A percentile compares a stretch with the other conserved stretches of the same genome.
Conservation (phyloP, 2,113 vertebrate species). For the Sclerurus mexicanus region DNA sequence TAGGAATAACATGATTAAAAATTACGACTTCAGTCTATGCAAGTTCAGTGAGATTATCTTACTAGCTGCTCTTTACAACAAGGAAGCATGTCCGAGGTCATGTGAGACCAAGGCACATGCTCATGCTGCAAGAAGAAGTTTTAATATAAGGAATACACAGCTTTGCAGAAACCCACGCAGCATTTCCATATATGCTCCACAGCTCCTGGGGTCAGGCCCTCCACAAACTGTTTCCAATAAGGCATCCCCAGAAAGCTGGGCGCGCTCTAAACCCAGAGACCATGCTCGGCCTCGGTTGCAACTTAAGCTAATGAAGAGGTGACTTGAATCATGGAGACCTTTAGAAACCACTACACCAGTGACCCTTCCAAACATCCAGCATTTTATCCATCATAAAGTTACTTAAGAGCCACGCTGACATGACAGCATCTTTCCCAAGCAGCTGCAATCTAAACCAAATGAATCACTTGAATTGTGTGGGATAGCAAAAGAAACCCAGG, state of each 20-base stretch:
- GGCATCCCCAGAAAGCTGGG: too few relatives aligned
- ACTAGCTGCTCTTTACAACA: not conserved
- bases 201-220: not conserved
- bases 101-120: conserved; percentile 41
- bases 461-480: not conserved
- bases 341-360: not conserved
- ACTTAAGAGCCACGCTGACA: not conserved
- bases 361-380: not conserved
- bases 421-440: not conserved
- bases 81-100: conserved; percentile 32
- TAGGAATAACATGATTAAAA: not conserved
- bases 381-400: not conserved
- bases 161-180: not conserved
- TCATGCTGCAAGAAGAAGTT: not conserved
- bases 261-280: not conserved
- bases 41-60: not conserved
- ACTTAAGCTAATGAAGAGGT: not conserved
- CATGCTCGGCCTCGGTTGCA: rapidly evolving
- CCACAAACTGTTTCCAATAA: not conserved
- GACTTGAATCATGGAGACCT: not conserved
- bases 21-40: rapidly evolving
- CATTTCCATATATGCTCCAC: not conserved
- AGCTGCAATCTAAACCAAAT: not conserved
- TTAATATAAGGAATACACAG: not conserved
- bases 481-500: not conserved